A percentile compares a stretch with the other conserved stretches of the same genome.
These are phyloP conservation scores for Diplodus puntazzo DNA, from an alignment of 2,797 vertebrate genomes.

Conservation along the genomic window DNA sequence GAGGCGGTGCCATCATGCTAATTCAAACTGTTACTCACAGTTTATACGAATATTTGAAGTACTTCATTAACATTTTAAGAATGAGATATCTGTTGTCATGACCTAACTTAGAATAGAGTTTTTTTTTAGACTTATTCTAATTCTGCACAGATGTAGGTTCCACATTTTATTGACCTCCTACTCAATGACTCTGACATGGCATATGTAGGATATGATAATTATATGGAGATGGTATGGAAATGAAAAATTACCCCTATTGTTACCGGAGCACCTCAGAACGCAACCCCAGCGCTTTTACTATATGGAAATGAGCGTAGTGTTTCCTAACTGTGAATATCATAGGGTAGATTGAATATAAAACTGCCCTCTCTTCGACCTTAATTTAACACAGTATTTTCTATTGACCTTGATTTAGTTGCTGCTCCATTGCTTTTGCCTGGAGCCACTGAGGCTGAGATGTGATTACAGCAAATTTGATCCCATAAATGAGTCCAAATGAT, in stretches of 20 bases:
- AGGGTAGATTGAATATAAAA: conserved; percentile 45
- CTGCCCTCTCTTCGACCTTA: conserved; percentile 57
- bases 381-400: conserved; percentile 33
- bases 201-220: conserved; percentile 58
- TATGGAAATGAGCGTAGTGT: conserved; percentile 58
- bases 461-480: conserved; percentile 54
- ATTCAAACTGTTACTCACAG: conserved; percentile 1
- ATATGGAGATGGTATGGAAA: conserved; percentile 72
- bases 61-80: conserved; percentile 17
- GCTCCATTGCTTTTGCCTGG: conserved; percentile 33
- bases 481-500: conserved; percentile 56
- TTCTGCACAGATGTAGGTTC: not conserved
- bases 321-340: conserved; percentile 48
- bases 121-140: not conserved
- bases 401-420: conserved; percentile 58
- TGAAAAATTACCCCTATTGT: conserved; percentile 56
- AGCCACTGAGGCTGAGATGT: conserved; percentile 43
- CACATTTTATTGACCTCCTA: not conserved
- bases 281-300: conserved; percentile 51
- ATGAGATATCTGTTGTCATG: not conserved
- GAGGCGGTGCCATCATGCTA: not conserved
- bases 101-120: not conserved
- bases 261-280: conserved; percentile 41
- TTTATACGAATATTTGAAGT: not conserved
- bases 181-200: conserved; percentile 19